Conservation (phyloP, 1,140 invertebrate genomes). For the Cataglyphis hispanica region DNA sequence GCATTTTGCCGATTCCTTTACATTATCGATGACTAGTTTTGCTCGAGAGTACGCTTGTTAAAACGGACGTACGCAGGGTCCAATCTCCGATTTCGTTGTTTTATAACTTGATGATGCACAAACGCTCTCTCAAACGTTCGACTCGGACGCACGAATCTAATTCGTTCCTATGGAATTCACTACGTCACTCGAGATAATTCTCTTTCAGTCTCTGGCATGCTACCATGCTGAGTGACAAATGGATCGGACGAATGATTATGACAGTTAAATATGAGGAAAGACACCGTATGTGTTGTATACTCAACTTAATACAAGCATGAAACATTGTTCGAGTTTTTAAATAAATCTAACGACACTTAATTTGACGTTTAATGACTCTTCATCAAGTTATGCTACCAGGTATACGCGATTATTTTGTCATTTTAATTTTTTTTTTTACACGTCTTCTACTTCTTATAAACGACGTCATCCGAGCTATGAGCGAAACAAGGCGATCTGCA, state of each 20-base stretch:
- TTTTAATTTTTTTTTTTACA: neutral
- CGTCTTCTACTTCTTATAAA: neutral
- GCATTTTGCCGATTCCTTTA: conserved; percentile 30
- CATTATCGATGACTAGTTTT: conserved; percentile 42
- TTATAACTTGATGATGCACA: neutral
- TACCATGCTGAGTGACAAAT: conserved; percentile 60
- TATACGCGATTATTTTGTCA: neutral
- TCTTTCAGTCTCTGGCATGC: conserved; percentile 39
- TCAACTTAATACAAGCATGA: conserved; percentile 39
- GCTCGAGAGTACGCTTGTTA: conserved; percentile 18
- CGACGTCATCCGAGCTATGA: neutral
- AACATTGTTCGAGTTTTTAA: conserved; percentile 46
- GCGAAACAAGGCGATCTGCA: conserved; percentile 43
- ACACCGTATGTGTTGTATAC: conserved; percentile 40
- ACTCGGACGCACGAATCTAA: conserved; percentile 54
- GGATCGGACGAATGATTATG: conserved; percentile 60
- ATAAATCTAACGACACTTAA: neutral
- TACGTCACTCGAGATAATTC: conserved; percentile 56
- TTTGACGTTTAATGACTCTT: conserved; percentile 31
- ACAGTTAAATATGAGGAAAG: conserved; percentile 58
- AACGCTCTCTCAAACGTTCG: conserved; percentile 22
- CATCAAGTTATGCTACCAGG: neutral
- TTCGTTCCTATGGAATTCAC: conserved; percentile 50
- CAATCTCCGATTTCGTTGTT: conserved; percentile 26
- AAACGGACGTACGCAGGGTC: neutral